Percentiles rank a stretch among this genome's conserved stretches.
Conservation (phyloP, 2,797 vertebrate species). For the Sardinella longiceps region DNA sequence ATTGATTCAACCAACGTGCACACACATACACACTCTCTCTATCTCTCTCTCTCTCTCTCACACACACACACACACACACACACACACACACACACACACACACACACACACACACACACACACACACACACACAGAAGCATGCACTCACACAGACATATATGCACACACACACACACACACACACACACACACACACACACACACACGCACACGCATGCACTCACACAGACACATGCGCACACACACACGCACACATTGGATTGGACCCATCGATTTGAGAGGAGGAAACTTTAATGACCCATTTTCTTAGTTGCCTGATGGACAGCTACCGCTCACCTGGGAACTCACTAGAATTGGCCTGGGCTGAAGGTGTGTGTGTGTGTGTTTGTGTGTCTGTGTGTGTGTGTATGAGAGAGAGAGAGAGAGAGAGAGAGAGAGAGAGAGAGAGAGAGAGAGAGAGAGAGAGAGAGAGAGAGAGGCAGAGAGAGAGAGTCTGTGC, state of each 20-base stretch:
- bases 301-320: slow-evolving; percentile 54
- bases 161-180: too few species aligned
- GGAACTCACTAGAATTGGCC: neutral
- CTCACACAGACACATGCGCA: too few species aligned
- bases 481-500: neutral
- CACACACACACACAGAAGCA: too few species aligned
- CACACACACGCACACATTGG: too few species aligned
- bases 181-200: too few species aligned
- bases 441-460: neutral
- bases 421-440: neutral
- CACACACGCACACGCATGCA: too few species aligned
- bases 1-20: slow-evolving; percentile 61
- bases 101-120: too few species aligned
- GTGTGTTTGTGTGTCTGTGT: neutral
- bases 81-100: too few species aligned
- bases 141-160: too few species aligned
- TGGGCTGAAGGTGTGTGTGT: neutral
- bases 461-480: neutral
- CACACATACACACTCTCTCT: too few species aligned
- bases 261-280: slow-evolving; percentile 74
- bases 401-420: neutral
- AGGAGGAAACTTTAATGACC: slow-evolving; percentile 73
- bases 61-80: too few species aligned
- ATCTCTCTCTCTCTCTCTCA: too few species aligned
- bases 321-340: neutral